Evolutionary conservation across 2,888 invertebrate species (phyloP), one percentile per base, ranked within the genome.

Genomic region (Lapara coniferarum): DNA sequence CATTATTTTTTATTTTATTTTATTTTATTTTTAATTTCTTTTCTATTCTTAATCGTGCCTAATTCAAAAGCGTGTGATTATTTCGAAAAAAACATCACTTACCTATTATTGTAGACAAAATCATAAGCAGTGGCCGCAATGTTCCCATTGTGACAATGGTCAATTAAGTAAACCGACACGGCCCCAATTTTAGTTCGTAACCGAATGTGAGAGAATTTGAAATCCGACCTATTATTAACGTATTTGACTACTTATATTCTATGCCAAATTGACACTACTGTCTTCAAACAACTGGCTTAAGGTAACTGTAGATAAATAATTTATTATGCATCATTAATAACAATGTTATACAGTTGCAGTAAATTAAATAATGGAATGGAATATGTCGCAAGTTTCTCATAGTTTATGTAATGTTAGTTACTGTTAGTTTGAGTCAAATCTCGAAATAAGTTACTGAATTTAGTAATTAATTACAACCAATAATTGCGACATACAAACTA

Each of bases 131-230:
- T 82, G 82, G 80, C 74, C 79, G 86, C 82, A 85, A 88, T 89
- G 81, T 87, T 90, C 91, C 82, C 92, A 91, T 85, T 85, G 82
- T 83, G 82, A 92, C 91, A 93, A 93, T 93, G 90, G 90, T 87
- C 92, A 91, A 90, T 92, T 92, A 91, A 79, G 81, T 86, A 81
- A 84, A 83, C 77, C 86, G 83, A 83, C 84, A 79, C 81, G 82
- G 78, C 81, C 84, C 79, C 81, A 71, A 80, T 84, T 83, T 78
- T 75, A 73, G 78, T 78, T 76, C 75, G 76, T 81, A 82, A 82
- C 80, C 77, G 79, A 79, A 82, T 85, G 87, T 89, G 88, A 76
- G 88, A 87, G 80, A 85, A 84, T 76, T 68, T 77, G 79, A 72
- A 77, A 83, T 83, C 80, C 78, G 77, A 81, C 78, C 73, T 19